Percentiles rank a stretch among this genome's conserved stretches.
phyloP scores from a whole-genome alignment of 35 echinoderm and acorn worm genomes.

The Ptychodera flava region DNA sequence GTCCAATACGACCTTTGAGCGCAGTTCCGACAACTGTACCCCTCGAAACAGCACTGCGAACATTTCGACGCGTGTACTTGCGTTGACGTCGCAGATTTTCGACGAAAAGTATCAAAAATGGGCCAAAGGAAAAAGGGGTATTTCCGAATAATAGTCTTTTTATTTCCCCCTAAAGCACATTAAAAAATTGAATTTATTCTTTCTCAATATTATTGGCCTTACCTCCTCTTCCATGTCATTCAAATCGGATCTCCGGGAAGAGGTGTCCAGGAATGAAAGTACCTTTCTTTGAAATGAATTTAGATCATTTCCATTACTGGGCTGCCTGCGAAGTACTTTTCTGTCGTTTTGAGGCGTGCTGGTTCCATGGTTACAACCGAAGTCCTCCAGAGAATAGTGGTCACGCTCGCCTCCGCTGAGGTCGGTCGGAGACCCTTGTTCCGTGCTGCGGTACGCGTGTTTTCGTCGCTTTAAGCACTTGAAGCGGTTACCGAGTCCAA shows the following conservation, averaged over 20 bases:
- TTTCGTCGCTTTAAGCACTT: neutral
- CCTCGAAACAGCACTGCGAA: too few relatives aligned
- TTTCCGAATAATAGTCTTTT: too few relatives aligned
- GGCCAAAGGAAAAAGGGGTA: too few relatives aligned
- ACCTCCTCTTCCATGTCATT: neutral
- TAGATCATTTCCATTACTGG: neutral
- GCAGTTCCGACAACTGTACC: too few relatives aligned
- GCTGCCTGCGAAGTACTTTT: neutral
- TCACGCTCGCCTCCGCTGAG: slow-evolving; percentile 2
- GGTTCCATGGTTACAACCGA: neutral
- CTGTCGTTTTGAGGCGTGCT: neutral
- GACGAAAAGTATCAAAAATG: too few relatives aligned
- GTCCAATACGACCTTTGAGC: too few relatives aligned
- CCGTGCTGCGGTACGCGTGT: slow-evolving; percentile 10
- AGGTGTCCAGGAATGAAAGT: neutral
- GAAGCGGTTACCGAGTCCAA: neutral
- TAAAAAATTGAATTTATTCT: too few relatives aligned
- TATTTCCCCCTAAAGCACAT: too few relatives aligned
- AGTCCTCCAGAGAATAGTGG: neutral
- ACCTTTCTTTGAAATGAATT: neutral
- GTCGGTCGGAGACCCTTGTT: too few relatives aligned
- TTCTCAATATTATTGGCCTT: too few relatives aligned
- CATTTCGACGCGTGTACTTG: too few relatives aligned
- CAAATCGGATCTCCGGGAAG: neutral
- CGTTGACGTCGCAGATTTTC: too few relatives aligned